phyloP scores from a whole-genome alignment of 2,888 invertebrate genomes.

The Dryocosmus kuriphilus region DNA sequence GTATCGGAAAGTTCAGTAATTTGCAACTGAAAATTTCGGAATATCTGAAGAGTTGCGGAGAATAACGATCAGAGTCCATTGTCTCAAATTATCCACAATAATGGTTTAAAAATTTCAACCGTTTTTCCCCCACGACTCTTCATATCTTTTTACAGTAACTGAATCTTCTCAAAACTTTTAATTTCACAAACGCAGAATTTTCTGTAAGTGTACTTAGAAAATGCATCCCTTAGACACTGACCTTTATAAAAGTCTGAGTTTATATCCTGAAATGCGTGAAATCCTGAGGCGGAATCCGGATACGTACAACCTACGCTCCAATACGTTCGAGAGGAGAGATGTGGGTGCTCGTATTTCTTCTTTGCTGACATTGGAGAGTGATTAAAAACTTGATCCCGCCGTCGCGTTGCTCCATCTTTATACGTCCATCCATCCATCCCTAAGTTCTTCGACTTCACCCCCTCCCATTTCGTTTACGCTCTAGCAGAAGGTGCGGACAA shows the following conservation, averaged over 20 bases:
- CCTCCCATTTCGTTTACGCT: slow-evolving; percentile 61
- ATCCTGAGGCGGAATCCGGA: not conserved
- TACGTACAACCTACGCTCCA: not conserved
- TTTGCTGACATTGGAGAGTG: slow-evolving; percentile 69
- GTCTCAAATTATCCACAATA: too few species aligned
- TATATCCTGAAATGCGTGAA: slow-evolving; percentile 8
- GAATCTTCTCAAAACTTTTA: too few species aligned
- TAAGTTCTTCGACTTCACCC: slow-evolving; percentile 44
- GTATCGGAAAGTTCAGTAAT: too few species aligned
- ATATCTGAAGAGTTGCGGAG: too few species aligned
- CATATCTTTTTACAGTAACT: too few species aligned
- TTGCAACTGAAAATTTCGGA: too few species aligned
- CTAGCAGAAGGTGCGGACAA: slow-evolving; percentile 62
- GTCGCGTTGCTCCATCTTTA: slow-evolving; percentile 58
- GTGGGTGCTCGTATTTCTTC: slow-evolving; percentile 60
- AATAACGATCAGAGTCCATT: too few species aligned
- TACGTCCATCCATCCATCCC: slow-evolving; percentile 55
- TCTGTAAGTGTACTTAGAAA: too few species aligned
- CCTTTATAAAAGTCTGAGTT: slow-evolving; percentile 18
- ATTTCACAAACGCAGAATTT: too few species aligned
- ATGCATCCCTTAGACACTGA: not conserved
- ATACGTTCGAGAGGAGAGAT: slow-evolving; percentile 19
- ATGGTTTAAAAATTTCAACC: too few species aligned
- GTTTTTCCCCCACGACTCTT: too few species aligned
- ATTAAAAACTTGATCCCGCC: slow-evolving; percentile 71